Evolutionary conservation across 2,888 invertebrate genomes (phyloP), one percentile per base, ranked within the genome.

Genomic region (Stegana nigrithorax): DNA sequence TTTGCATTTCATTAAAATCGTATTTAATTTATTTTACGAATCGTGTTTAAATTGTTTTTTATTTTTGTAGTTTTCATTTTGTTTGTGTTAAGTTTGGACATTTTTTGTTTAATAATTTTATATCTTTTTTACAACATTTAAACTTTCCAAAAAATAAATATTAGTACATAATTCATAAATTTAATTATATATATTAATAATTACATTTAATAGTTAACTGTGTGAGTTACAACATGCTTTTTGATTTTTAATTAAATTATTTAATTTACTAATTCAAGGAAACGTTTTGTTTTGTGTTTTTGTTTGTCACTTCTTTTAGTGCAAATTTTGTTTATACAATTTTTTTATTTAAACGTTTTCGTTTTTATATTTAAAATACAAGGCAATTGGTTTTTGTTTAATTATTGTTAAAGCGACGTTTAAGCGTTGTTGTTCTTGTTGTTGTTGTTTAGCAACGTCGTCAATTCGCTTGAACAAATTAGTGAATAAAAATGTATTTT

Each of bases 81-180:
- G 42, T 63, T 66, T 67, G 65, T 63, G 5, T 55, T 63, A 70
- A 65, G 42, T 63, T 66, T 65, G 60, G 59, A 66, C 62, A 60
- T 65, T 64, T 60, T 63, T 32, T 42, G 55, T 62, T 62, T 65
- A 60, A 64, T 64, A 36, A 7, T 60, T 27, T 53, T 14, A 14
- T 36, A 25, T 67, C 63, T 78, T 72, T 67, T 67, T 71, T 77
- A 77, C 74, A 81, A 79, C 72, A 70, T 76, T 81, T 81, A 80
- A 81, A 81, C 81, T 78, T 75, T 81, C 76, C 76, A 79, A 76
- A 76, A 76, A 76, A 76, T 79, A 79, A 76, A 77, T 73, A 68
- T 76, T 75, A 77, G 36, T 60, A n/a, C n/a, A n/a, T n/a, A 57
- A 62, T 69, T 68, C 59, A 68, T 71, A 55, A 57, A 58, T 57